Base-by-base conservation (phyloP, 1,140 invertebrate species). In the Patella vulgata region DNA sequence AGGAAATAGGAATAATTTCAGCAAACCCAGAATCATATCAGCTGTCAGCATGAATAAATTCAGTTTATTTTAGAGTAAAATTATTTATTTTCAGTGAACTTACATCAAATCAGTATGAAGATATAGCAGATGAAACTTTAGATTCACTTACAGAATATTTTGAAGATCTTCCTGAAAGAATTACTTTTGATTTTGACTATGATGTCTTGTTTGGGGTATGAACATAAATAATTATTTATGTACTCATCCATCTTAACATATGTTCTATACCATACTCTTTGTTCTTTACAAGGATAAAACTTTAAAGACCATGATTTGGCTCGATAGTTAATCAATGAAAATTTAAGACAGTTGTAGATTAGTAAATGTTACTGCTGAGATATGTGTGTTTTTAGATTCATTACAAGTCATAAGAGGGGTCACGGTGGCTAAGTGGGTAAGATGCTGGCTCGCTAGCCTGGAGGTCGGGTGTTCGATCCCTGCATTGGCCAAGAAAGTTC, bases 121-220 rank as follows among this genome's bases (percentile, higher is more conserved):
- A 47, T 23, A 48, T 78, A 6, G 71, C 72, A 30, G 78, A 79
- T 52, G 80, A 84, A 54, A 83, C 81, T 27, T 59, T 84, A 39
- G 75, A 82, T 33, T 80, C 79, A 3, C 63, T 84, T 3, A 68
- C 75, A 27, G 82, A 83, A 51, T 69, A 57, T 36, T 79, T 84
- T 69, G 82, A 84, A 48, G 71, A 78, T 47, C 51, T 84, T 9
- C 63, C 65, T 17, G 82, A 84, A 2, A 63, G 30, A 2, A 33
- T 62, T 14, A 31, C 50, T 8, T 68, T 68, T 59, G 47, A 71
- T 36, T 52, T 68, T 25, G 81, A 82, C 31, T 82, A 71, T 74
- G 81, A 82, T 71, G 70, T 75, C 30, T 50, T 59, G 2, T 75
- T 73, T 50, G 66, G 62, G 42, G 79, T 81, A 73, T 66, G 78